Evolutionary conservation across 2,113 vertebrate genomes (phyloP).

Genomic region (Chionis minor): DNA sequence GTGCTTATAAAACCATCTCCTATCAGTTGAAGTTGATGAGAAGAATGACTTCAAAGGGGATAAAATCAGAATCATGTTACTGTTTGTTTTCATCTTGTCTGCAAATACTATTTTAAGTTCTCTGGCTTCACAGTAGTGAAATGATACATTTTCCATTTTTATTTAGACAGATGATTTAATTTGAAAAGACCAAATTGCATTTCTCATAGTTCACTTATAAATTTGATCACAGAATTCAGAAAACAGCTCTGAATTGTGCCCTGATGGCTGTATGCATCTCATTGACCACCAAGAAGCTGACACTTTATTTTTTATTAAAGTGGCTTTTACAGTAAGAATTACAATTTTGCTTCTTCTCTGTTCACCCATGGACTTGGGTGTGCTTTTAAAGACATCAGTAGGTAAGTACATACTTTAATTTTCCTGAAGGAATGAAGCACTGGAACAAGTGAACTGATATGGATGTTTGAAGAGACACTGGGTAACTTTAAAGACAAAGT

Average conservation of each 20-base stretch:
- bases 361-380: background rate
- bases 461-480: background rate
- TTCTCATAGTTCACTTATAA: background rate
- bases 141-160: background rate
- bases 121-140: background rate
- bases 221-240: background rate
- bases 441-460: background rate
- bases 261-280: background rate
- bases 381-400: background rate
- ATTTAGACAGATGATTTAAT: slow-evolving; percentile 15
- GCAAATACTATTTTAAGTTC: background rate
- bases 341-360: background rate
- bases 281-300: background rate
- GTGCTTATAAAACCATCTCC: background rate
- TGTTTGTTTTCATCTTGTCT: background rate
- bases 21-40: background rate
- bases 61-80: background rate
- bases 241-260: background rate
- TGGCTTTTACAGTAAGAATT: background rate
- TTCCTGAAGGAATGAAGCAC: background rate
- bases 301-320: too few relatives aligned
- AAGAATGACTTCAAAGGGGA: background rate
- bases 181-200: slow-evolving; percentile 1
- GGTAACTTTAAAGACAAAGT: background rate
- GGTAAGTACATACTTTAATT: background rate